Evolutionary conservation across 2,797 vertebrate species (phyloP).

Genomic region (Meda fulgida): DNA sequence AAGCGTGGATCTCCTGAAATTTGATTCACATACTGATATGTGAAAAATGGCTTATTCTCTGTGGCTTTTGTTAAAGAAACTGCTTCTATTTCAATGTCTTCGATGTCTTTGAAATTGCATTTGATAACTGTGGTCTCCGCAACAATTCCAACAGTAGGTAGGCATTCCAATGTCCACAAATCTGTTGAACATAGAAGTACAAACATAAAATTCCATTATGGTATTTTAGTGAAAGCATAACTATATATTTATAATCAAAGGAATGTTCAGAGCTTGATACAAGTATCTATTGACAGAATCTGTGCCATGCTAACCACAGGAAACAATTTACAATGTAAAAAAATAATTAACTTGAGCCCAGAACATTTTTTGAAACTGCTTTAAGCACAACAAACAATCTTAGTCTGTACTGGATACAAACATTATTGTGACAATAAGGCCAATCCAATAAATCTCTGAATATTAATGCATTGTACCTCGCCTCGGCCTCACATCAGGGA

Average conservation of each 20-base stretch:
- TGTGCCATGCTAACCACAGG: not conserved
- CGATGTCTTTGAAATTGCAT: not conserved
- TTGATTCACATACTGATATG: fast-evolving
- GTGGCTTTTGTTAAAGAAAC: not conserved
- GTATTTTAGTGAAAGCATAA: not conserved
- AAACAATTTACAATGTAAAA: not conserved
- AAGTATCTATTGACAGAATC: not conserved
- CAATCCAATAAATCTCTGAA: not conserved
- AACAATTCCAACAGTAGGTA: not conserved
- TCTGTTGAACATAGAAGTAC: not conserved
- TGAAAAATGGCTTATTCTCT: fast-evolving
- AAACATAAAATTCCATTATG: not conserved
- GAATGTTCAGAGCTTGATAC: not conserved
- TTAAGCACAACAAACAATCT: not conserved
- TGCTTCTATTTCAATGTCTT: not conserved
- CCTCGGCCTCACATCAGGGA: not conserved
- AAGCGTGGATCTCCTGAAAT: not conserved
- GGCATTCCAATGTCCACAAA: not conserved
- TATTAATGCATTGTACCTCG: not conserved
- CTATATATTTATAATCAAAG: not conserved
- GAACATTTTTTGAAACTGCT: not conserved
- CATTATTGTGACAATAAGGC: not conserved
- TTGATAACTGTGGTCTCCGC: not conserved
- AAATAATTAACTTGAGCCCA: not conserved
- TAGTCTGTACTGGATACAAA: not conserved